Base-by-base conservation (phyloP, 1,140 invertebrate species). In the Stratiolaelaps scimitus region DNA sequence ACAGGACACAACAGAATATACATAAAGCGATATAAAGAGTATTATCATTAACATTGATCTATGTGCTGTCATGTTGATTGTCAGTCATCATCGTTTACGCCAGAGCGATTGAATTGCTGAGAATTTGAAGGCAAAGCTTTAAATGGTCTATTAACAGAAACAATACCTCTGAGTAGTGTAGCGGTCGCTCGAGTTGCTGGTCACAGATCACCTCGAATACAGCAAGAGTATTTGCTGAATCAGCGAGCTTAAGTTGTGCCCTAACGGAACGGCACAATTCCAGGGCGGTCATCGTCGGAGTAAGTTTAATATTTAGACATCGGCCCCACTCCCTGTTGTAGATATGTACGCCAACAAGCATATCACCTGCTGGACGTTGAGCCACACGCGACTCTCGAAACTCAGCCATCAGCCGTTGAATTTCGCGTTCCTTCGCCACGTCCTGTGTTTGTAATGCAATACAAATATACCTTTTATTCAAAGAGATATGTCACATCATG, bases 171-270 rank as follows among this genome's bases (percentile, higher is more conserved):
- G 82, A 80, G 68, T 86, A 82, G 75, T 91, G 87, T 17, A 93
- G 76, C 0, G 86, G 84, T 6, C 89, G 76, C 66, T 82, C 80
- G 71, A 91, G 73, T 17, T 81, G 78, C 40, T 83, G 84, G 67
- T 82, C 81, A 67, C 86, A 79, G 66, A 89, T 83, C 0, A 84
- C 82, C 75, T 90, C 88, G 72, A 87, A 83, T 0, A 90, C 71
- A 28, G 71, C 83, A 82, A 60, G 85, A 74, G 70, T 84, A 76
- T 74, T 86, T 66, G 43, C 67, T 48, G 45, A 30, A 77, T 71
- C 69, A 71, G 60, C 74, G 84, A 84, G 19, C 79, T 72, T 45
- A 45, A 81, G 79, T 1, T 86, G 74, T 73, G 86, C 84, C 48
- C 78, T 64, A 43, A 69, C 70, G 64, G 67, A 67, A 13, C 29